Percentiles rank a stretch among this genome's conserved stretches.
phyloP scores from a whole-genome alignment of 1,140 invertebrate species.

The Drosophila paulistorum region DNA sequence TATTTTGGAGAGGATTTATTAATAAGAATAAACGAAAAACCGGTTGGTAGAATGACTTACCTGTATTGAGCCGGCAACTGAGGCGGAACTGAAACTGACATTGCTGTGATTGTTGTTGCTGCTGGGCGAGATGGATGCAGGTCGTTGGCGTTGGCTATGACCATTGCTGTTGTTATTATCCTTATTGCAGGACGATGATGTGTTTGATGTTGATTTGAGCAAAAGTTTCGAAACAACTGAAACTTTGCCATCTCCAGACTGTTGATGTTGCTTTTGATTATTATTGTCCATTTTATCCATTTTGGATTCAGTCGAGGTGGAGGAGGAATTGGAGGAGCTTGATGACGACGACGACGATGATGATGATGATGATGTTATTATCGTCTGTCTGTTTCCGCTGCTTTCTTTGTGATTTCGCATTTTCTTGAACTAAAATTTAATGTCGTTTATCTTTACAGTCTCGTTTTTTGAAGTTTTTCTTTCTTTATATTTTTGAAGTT shows the following conservation, averaged over 20 bases:
- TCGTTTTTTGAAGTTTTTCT: conserved; percentile 50
- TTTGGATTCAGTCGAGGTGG: conserved; percentile 41
- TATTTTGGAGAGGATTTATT: conserved; percentile 66
- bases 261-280: conserved; percentile 23
- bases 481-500: conserved; percentile 23
- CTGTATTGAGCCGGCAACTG: conserved; percentile 82
- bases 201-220: conserved; percentile 35
- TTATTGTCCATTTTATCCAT: conserved; percentile 25
- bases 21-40: conserved; percentile 74
- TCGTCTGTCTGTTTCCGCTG: conserved; percentile 60
- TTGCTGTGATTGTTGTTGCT: conserved; percentile 68
- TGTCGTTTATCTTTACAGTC: conserved; percentile 7
- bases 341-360: conserved; percentile 30
- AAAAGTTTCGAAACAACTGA: conserved; percentile 51
- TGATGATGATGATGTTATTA: conserved; percentile 18
- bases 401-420: conserved; percentile 78
- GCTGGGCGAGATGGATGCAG: conserved; percentile 36
- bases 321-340: conserved; percentile 29
- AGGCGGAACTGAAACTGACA: conserved; percentile 82
- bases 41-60: conserved; percentile 70
- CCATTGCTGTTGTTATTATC: conserved; percentile 26
- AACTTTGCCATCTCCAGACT: conserved; percentile 28
- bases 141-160: conserved; percentile 12
- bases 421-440: conserved; percentile 67
- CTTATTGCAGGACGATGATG: conserved; percentile 15